phyloP scores from a whole-genome alignment of 1,140 invertebrate genomes.

The Ooceraea biroi region DNA sequence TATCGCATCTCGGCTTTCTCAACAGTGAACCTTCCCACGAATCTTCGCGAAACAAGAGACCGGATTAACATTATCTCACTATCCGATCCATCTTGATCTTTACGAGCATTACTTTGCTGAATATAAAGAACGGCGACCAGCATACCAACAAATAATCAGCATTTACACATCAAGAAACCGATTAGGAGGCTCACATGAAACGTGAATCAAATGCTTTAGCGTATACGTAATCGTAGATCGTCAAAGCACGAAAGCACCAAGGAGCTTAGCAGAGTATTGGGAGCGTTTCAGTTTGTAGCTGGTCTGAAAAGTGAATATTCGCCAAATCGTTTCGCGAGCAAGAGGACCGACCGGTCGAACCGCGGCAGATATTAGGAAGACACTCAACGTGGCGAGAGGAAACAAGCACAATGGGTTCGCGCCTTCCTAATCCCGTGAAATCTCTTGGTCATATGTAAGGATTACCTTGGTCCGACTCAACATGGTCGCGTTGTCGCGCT shows the following conservation, averaged over 20 bases:
- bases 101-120: conserved; percentile 41
- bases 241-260: not conserved
- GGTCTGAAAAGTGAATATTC: conserved; percentile 67
- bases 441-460: conserved; percentile 82
- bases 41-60: conserved; percentile 60
- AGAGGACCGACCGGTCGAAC: conserved; percentile 49
- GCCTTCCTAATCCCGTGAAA: conserved; percentile 79
- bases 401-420: conserved; percentile 76
- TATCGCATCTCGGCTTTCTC: conserved; percentile 28
- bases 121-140: conserved; percentile 20
- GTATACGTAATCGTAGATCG: not conserved
- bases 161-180: not conserved
- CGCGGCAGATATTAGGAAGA: conserved; percentile 64
- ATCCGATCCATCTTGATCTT: conserved; percentile 46
- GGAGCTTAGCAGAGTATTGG: conserved; percentile 4
- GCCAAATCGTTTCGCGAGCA: conserved; percentile 29
- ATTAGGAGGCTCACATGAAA: conserved; percentile 10
- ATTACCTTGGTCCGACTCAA: conserved; percentile 79
- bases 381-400: conserved; percentile 63
- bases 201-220: not conserved
- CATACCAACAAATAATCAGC: conserved; percentile 5
- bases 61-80: conserved; percentile 67
- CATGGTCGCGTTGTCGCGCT: conserved; percentile 73
- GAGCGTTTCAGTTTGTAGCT: not conserved
- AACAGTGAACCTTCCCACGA: conserved; percentile 37